Evolutionary conservation across 2,888 invertebrate species (phyloP).

Genomic region (Cartodere bifasciata): DNA sequence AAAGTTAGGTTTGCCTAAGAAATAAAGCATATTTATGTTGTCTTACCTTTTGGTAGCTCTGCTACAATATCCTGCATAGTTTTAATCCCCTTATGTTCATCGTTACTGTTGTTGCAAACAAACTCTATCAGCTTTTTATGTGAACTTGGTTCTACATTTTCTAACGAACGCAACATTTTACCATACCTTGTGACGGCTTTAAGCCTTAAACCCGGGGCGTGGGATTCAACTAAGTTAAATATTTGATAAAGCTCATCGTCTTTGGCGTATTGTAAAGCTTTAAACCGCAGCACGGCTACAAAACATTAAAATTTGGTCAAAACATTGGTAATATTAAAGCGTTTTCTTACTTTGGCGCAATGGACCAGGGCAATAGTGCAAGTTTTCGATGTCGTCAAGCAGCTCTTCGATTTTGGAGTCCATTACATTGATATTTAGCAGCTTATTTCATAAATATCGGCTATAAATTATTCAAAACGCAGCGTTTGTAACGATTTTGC

Average conservation of each 20-base stretch:
- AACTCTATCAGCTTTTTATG: neutral
- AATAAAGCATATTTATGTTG: too few species aligned
- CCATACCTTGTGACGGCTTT: neutral
- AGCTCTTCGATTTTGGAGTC: too few species aligned
- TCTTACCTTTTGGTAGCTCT: slow-evolving; percentile 1
- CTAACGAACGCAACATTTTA: neutral
- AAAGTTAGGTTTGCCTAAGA: too few species aligned
- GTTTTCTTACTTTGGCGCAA: slow-evolving; percentile 12
- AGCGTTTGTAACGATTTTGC: too few species aligned
- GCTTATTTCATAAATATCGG: too few species aligned
- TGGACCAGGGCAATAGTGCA: slow-evolving; percentile 15
- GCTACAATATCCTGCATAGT: neutral
- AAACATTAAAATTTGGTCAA: neutral
- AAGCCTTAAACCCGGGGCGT: neutral
- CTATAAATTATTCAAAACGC: too few species aligned
- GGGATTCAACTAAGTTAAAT: slow-evolving; percentile 1
- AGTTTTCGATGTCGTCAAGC: slow-evolving; percentile 10
- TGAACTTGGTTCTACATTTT: neutral
- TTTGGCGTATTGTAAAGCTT: neutral
- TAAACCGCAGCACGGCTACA: neutral
- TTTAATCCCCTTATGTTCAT: neutral
- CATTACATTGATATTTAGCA: too few species aligned
- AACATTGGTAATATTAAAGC: neutral
- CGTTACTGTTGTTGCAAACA: neutral
- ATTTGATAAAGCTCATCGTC: neutral